Evolutionary conservation across 2,888 invertebrate genomes (phyloP), one percentile per base, ranked within the genome.

Genomic region (Pemphredon lugubris): DNA sequence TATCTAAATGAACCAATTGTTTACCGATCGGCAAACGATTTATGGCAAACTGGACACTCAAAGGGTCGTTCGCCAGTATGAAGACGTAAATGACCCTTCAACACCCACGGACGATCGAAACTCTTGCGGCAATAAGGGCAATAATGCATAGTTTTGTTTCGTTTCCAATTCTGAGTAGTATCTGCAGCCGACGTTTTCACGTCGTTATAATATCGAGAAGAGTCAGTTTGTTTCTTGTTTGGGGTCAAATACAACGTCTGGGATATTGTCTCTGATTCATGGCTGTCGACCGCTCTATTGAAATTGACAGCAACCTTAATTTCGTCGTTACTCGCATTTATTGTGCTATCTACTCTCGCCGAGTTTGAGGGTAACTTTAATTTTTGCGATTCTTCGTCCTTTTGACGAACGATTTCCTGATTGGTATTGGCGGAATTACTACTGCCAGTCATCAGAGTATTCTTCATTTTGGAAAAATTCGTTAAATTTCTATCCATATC

Each of bases 31-130:
- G 94, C 94, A 81, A 94, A 94, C 0, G 92, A 92, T 86, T 93
- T 92, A 11, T 92, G 91, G 77, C 94, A 94, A 2, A 90, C 91
- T 0, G 94, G 94, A 76, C 94, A 94, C 2, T 92, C 92, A 78
- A 94, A 94, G 0, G 94, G 94, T 23, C 93, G 90, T 83, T 94
- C 94, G 0, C 94, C 94, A 0, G 94, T 94, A 83, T 94, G 94
- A 2, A 93, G 90, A 0, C 94, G 91, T 73, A 93, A 88, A 82
- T 94, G 94, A 0, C 94, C 94, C 80, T 93, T 93, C 48, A 94
- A 88, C 30, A 94, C 94, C 94, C 94, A 94, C 5, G 93, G 93
- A 4, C 94, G 90, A 87, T 94, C 93, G 87, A 94, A 94, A 7
- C 91, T 91, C 86, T 94, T 94, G 0, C 91, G 91, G 81, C 94